A percentile compares a stretch with the other conserved stretches of the same genome.
Evolutionary conservation across 1,140 invertebrate genomes (phyloP).

Genomic region (Aethina tumida): DNA sequence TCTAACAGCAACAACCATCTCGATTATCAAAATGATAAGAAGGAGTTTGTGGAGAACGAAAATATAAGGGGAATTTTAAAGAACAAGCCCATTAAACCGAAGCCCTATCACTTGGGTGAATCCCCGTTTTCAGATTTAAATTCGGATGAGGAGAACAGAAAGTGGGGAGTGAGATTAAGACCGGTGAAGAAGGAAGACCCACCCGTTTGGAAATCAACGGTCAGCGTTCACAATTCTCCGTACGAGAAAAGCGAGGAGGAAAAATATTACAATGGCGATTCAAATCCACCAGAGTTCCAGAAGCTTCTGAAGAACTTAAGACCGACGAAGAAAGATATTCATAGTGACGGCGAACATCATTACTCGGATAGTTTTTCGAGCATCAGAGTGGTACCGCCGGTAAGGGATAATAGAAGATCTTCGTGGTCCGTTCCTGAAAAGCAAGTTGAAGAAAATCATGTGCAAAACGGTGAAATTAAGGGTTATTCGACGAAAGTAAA

Average conservation of each 20-base stretch:
- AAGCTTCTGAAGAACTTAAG: constrained; percentile 31
- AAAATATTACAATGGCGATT: not conserved
- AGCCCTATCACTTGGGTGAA: constrained; percentile 56
- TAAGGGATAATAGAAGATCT: constrained; percentile 22
- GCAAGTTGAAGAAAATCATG: constrained; percentile 34
- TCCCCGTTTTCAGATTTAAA: constrained; percentile 27
- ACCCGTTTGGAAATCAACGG: constrained; percentile 36
- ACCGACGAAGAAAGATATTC: constrained; percentile 23
- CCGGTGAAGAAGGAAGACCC: constrained; percentile 29
- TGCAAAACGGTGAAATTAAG: constrained; percentile 28
- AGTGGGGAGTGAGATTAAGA: constrained; percentile 41
- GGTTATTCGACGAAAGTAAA: constrained; percentile 50
- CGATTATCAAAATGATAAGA: constrained; percentile 35
- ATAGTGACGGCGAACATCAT: constrained; percentile 19
- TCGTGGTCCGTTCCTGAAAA: constrained; percentile 41
- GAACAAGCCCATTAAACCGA: constrained; percentile 58
- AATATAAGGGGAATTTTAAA: constrained; percentile 58
- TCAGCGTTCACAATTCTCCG: constrained; percentile 31
- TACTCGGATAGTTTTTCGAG: constrained; percentile 18
- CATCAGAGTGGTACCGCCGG: constrained; percentile 15
- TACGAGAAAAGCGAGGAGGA: constrained; percentile 6
- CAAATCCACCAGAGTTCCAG: constrained; percentile 33
- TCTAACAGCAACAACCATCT: constrained; percentile 14
- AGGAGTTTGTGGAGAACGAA: constrained; percentile 33
- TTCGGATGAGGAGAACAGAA: constrained; percentile 24